Evolutionary conservation across 2,797 vertebrate species (phyloP), one percentile per base, ranked within the genome.

Genomic region (Neosilurus hyrtlii): DNA sequence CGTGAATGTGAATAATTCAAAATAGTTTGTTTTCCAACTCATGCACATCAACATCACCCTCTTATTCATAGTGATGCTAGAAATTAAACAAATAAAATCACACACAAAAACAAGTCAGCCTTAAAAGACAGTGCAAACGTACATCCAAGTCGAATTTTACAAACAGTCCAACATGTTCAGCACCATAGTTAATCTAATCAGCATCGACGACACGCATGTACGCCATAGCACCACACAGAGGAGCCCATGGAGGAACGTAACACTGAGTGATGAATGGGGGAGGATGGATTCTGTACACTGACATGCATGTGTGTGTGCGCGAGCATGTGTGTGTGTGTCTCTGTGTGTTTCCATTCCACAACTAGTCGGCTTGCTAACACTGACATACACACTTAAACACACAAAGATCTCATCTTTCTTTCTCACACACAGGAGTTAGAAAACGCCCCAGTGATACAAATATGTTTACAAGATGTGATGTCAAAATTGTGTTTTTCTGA

Each of bases 141-240:
- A 93, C 91, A 94, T 93, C 91, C 92, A 92, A 92, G 90, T 94
- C 89, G 93, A 86, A 89, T 90, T 92, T 91, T 94, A 95, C 93
- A 94, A 94, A 95, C 90, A 92, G 93, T 90, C 92, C 65, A 30
- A 79, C 61, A 95, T 91, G 83, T 91, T 95, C 91, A 95, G 95
- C 95, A 95, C 95, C 95, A 95, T 94, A 90, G 90, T 94, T 92
- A 90, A 92, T 92, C 82, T 86, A 93, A 94, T 94, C 91, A 89
- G 93, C 91, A 88, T 92, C 89, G 90, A 93, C 94, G 93, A 94
- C 90, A 93, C 92, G 89, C 91, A 11, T 16, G 24, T 26, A 16
- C 89, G 89, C 88, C 90, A 88, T 89, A 89, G 89, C 85, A 88
- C 88, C 80, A 89, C 66, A 79, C 83, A 73, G 90, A 89, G 89